Evolutionary conservation across 2,797 vertebrate genomes (phyloP).

Genomic region (Smutsia gigantea): DNA sequence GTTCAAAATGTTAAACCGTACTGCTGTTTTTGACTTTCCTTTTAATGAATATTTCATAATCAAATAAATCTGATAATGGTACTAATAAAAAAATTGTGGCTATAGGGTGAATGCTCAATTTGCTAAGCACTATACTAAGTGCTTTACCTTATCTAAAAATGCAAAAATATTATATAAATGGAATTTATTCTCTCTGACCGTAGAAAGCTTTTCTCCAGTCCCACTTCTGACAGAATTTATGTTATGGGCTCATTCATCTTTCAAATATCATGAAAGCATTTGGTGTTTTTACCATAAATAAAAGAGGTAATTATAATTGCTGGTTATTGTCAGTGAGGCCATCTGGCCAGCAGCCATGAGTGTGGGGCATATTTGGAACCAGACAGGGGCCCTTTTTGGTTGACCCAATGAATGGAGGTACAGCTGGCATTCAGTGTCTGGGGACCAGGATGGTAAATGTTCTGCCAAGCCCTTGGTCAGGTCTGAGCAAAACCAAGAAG

Average conservation of each 20-base stretch:
- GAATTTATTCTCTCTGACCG: neutral
- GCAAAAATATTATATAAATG: neutral
- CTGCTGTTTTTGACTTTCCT: neutral
- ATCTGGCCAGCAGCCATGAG: neutral
- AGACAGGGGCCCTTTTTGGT: neutral
- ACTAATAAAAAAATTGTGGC: neutral
- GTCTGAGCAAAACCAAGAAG: neutral
- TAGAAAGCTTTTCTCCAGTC: neutral
- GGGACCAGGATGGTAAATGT: neutral
- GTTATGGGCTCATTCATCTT: neutral
- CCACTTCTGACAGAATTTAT: neutral
- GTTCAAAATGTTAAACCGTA: neutral
- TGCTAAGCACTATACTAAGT: neutral
- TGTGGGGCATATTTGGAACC: neutral
- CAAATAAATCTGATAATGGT: neutral
- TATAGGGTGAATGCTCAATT: neutral
- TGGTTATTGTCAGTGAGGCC: neutral
- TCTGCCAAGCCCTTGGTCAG: neutral
- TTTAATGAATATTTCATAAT: constrained; percentile 20
- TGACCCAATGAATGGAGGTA: neutral
- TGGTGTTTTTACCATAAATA: neutral
- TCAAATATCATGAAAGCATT: neutral
- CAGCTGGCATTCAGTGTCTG: neutral
- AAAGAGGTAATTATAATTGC: neutral
- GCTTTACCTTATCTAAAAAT: neutral